These are phyloP conservation scores for Cosmopolites sordidus DNA, from an alignment of 2,888 invertebrate species.

Conservation along the genomic window DNA sequence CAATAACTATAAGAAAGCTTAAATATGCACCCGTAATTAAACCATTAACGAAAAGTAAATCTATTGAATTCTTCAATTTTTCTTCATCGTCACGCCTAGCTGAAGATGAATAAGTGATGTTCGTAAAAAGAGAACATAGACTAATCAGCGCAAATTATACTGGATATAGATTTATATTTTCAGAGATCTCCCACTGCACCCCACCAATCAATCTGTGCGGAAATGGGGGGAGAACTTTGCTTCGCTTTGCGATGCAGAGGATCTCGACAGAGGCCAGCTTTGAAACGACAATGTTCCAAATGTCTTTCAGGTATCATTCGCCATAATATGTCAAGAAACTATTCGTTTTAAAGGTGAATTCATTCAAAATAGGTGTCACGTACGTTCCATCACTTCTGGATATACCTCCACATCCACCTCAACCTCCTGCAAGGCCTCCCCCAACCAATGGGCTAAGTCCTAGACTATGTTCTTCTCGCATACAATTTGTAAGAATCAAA, in stretches of 20 bases:
- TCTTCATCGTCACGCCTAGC: too few relatives aligned
- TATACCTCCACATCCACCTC: slow-evolving; percentile 50
- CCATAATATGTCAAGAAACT: too few relatives aligned
- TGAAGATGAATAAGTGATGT: too few relatives aligned
- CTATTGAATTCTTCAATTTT: too few relatives aligned
- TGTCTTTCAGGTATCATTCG: slow-evolving; percentile 46
- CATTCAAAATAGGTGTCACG: slow-evolving; percentile 47
- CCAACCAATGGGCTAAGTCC: slow-evolving; percentile 34
- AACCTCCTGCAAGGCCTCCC: slow-evolving; percentile 39
- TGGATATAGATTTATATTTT: too few relatives aligned
- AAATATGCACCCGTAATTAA: too few relatives aligned
- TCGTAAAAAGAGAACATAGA: too few relatives aligned
- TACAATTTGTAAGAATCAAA: slow-evolving; percentile 26
- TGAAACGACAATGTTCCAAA: slow-evolving; percentile 61
- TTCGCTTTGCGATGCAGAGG: slow-evolving; percentile 61
- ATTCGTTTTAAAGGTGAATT: too few relatives aligned
- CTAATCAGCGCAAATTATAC: too few relatives aligned
- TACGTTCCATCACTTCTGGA: slow-evolving; percentile 49
- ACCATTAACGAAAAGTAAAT: too few relatives aligned
- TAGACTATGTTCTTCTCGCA: slow-evolving; percentile 22
- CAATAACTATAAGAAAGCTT: too few relatives aligned
- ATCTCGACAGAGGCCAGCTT: slow-evolving; percentile 62
- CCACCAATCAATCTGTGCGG: slow-evolving; percentile 70
- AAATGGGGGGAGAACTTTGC: slow-evolving; percentile 71
- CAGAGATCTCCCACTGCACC: slow-evolving; percentile 49